Conservation (phyloP, 2,797 vertebrate species). For the Hemitrygon akajei region DNA sequence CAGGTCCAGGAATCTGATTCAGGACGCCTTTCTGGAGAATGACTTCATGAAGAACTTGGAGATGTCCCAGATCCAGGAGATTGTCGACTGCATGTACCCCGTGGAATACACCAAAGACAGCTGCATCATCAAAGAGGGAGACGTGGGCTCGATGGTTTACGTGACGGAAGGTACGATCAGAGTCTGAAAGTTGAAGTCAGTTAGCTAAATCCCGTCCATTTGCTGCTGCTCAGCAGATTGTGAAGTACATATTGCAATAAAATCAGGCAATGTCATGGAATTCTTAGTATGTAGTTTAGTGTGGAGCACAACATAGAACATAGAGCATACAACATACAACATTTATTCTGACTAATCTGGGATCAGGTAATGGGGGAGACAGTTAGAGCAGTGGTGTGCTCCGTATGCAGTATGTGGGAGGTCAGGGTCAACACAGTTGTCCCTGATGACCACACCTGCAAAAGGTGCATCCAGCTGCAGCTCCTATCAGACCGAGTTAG, state of each 20-base stretch:
- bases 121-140: conserved; percentile 59
- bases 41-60: conserved; percentile 61
- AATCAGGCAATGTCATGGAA: not conserved
- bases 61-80: conserved; percentile 54
- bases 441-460: no score
- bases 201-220: not conserved
- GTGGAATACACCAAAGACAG: conserved; percentile 53
- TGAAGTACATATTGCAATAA: not conserved
- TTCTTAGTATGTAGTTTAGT: not conserved
- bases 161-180: conserved; percentile 59
- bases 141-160: conserved; percentile 56
- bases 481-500: no score
- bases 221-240: not conserved
- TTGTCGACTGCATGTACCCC: conserved; percentile 55
- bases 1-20: conserved; percentile 59
- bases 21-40: conserved; percentile 55
- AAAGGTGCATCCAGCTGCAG: no score
- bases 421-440: no score
- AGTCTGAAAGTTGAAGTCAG: not conserved
- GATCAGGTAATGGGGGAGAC: no score
- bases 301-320: not conserved
- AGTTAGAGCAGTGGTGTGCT: no score
- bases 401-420: no score
- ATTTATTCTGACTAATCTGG: no score
- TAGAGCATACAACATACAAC: no score